A percentile compares a stretch with the other conserved stretches of the same genome.
Conservation (phyloP, 2,797 vertebrate species). For the Falco concolor region DNA sequence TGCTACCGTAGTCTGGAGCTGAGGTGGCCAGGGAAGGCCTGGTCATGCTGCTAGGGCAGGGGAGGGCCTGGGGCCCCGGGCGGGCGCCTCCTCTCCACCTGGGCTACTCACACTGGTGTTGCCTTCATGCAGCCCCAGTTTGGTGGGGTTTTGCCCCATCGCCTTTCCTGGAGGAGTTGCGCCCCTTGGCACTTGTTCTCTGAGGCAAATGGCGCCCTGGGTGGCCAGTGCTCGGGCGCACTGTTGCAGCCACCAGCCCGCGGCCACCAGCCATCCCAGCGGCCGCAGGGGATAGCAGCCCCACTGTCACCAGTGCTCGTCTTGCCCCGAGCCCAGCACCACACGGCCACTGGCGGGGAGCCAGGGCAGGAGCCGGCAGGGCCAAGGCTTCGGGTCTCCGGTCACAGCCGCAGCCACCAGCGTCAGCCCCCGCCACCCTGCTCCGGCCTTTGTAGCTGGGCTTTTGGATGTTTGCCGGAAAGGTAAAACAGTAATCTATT, state of each 20-base stretch:
- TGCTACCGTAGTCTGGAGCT: no score
- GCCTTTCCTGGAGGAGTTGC: not conserved
- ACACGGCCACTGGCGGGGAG: not conserved
- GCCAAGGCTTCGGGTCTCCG: not conserved
- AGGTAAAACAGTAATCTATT: not conserved
- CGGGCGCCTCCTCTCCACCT: rapidly evolving
- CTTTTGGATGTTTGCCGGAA: not conserved
- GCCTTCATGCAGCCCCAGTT: not conserved
- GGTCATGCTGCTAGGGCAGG: not conserved
- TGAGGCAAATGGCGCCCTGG: no score
- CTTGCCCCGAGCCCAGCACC: no score
- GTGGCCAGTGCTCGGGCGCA: not conserved
- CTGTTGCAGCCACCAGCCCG: not conserved
- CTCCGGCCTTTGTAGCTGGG: not conserved
- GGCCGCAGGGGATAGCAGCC: not conserved
- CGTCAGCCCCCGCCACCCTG: not conserved
- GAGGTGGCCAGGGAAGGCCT: not conserved
- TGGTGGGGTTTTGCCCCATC: not conserved
- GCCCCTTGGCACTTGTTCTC: not conserved
- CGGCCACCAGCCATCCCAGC: no score
- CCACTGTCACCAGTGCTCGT: rapidly evolving
- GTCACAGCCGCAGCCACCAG: no score
- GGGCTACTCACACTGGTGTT: not conserved
- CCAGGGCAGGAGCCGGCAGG: rapidly evolving
- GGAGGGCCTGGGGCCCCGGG: not conserved